Evolutionary conservation across 2,113 vertebrate genomes (phyloP).

Genomic region (Mirza zaza): DNA sequence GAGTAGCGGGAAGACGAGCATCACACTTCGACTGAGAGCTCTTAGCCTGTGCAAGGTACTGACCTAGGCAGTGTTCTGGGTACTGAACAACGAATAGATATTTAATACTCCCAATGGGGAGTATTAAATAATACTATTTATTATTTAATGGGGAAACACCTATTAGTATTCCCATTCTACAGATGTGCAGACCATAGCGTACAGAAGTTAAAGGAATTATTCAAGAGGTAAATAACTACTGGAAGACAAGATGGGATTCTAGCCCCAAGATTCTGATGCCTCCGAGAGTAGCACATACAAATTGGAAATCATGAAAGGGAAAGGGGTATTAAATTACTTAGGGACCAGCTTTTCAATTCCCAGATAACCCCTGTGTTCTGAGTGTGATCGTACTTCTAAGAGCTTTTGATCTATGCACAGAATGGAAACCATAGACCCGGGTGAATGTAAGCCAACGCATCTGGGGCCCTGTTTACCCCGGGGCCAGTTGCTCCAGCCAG

Average conservation of each 20-base stretch:
- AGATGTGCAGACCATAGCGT: background rate
- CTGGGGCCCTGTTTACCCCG: background rate
- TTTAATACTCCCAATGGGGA: background rate
- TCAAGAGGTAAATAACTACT: background rate
- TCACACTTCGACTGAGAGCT: background rate
- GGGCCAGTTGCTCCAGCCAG: background rate
- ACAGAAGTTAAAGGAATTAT: background rate
- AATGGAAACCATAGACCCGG: background rate
- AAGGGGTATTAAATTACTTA: background rate
- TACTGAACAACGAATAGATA: background rate
- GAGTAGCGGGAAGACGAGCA: background rate
- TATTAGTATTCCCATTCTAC: background rate
- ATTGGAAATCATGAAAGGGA: background rate
- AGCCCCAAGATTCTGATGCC: background rate
- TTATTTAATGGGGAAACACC: background rate
- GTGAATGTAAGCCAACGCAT: background rate
- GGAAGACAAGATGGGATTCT: background rate
- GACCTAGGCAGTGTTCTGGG: background rate
- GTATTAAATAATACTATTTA: no score
- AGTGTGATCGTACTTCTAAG: background rate
- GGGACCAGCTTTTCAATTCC: background rate
- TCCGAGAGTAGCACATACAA: background rate
- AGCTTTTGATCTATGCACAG: background rate
- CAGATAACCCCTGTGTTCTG: background rate
- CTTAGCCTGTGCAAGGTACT: background rate